phyloP scores from a whole-genome alignment of 1,140 invertebrate species.

The Lordiphosa clarofinis region DNA sequence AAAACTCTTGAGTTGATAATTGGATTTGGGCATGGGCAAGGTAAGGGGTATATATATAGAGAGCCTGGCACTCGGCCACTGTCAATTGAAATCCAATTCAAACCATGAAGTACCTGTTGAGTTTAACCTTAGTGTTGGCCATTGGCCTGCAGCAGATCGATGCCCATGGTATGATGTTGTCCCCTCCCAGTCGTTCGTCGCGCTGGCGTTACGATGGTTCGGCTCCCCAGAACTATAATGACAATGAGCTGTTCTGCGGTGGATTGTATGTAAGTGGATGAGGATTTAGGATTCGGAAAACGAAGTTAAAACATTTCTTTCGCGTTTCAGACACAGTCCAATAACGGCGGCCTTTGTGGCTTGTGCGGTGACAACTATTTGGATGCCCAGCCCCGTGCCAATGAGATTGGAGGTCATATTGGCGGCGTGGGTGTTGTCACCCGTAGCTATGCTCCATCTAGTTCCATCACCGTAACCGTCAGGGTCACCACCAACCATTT shows the following conservation, averaged over 20 bases:
- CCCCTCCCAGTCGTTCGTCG: slow-evolving; percentile 84
- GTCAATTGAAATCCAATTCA: slow-evolving; percentile 53
- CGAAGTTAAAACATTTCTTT: not conserved
- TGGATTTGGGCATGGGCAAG: slow-evolving; percentile 24
- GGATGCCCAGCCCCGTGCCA: slow-evolving; percentile 81
- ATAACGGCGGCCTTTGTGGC: slow-evolving; percentile 82
- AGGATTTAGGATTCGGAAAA: not conserved
- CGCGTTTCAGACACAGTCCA: slow-evolving; percentile 38
- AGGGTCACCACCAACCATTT: slow-evolving; percentile 82
- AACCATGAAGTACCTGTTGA: slow-evolving; percentile 57
- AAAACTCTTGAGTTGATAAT: slow-evolving; percentile 50
- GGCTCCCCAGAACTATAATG: slow-evolving; percentile 83
- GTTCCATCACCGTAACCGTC: slow-evolving; percentile 72
- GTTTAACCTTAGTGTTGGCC: slow-evolving; percentile 53
- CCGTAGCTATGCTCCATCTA: slow-evolving; percentile 70
- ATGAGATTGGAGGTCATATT: slow-evolving; percentile 84
- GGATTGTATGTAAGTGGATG: slow-evolving; percentile 81
- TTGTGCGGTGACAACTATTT: slow-evolving; percentile 82
- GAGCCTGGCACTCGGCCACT: slow-evolving; percentile 15
- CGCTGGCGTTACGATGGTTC: slow-evolving; percentile 84
- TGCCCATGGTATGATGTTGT: slow-evolving; percentile 85
- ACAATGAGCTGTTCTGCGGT: slow-evolving; percentile 86
- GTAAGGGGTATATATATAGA: slow-evolving; percentile 30
- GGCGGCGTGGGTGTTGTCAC: slow-evolving; percentile 82
- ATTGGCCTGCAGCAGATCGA: slow-evolving; percentile 56